Conservation (phyloP, 2,888 invertebrate genomes). For the Pinctada fucata region DNA sequence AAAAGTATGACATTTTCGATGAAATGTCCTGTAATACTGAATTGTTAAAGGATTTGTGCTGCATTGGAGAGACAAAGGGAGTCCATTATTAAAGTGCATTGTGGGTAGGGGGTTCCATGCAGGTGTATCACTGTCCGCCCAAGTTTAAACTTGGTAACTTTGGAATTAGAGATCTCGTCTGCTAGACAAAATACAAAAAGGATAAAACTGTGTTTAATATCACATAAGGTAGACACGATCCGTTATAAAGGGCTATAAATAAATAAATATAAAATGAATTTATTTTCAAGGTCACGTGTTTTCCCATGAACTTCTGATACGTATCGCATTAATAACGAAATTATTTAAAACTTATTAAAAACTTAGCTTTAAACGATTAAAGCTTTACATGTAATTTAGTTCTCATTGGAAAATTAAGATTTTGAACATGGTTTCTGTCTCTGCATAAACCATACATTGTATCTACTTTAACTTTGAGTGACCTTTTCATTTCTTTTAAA, state of each 20-base stretch:
- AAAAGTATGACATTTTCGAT: no score
- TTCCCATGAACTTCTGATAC: no score
- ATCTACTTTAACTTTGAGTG: no score
- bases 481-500: no score
- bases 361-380: no score
- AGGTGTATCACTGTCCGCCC: constrained; percentile 61
- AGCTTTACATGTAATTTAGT: no score
- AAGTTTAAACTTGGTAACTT: constrained; percentile 73
- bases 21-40: not conserved
- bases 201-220: not conserved
- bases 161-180: constrained; percentile 71
- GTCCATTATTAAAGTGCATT: constrained; percentile 18
- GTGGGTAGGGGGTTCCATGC: constrained; percentile 23
- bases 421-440: no score
- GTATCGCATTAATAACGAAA: no score
- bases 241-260: constrained; percentile 20
- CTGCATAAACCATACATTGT: no score
- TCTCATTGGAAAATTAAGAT: no score
- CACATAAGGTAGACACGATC: not conserved
- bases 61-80: constrained; percentile 25
- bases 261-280: constrained; percentile 11
- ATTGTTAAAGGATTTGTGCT: constrained; percentile 24
- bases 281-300: no score
- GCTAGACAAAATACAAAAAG: constrained; percentile 54
- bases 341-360: no score